Conservation (phyloP, 2,113 vertebrate species). For the Ellobius talpinus region DNA sequence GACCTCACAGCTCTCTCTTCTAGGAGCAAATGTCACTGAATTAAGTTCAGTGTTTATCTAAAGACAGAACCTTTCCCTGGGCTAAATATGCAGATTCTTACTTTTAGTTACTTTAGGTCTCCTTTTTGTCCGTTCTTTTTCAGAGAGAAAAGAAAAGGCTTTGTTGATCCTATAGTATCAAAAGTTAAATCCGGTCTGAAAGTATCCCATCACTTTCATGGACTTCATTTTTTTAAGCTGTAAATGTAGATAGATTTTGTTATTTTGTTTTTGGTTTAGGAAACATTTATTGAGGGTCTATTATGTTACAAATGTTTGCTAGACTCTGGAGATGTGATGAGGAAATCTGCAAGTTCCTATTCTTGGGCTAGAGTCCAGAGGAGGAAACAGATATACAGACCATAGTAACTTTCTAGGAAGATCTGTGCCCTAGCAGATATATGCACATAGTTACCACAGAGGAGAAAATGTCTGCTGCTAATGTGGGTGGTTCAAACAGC, state of each 20-base stretch:
- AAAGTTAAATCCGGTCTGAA: background rate
- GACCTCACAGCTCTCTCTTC: background rate
- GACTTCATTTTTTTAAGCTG: background rate
- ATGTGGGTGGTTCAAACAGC: background rate
- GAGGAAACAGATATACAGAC: background rate
- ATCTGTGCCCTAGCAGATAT: background rate
- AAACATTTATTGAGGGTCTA: background rate
- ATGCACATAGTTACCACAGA: background rate
- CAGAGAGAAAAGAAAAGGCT: background rate
- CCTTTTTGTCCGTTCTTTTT: background rate
- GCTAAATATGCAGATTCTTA: background rate
- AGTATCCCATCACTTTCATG: background rate
- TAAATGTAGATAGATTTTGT: background rate
- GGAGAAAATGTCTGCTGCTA: background rate
- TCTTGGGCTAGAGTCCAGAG: background rate
- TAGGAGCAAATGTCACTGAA: constrained; percentile 16
- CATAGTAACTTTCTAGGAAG: background rate
- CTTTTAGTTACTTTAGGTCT: background rate
- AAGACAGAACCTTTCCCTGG: background rate
- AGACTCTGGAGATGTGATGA: background rate
- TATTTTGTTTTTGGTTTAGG: background rate
- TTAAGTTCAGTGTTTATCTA: constrained; percentile 14
- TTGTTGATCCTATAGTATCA: background rate
- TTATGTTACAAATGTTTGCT: background rate
- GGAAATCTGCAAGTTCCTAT: background rate